phyloP scores from a whole-genome alignment of 2,888 invertebrate genomes.

The Phania funesta region DNA sequence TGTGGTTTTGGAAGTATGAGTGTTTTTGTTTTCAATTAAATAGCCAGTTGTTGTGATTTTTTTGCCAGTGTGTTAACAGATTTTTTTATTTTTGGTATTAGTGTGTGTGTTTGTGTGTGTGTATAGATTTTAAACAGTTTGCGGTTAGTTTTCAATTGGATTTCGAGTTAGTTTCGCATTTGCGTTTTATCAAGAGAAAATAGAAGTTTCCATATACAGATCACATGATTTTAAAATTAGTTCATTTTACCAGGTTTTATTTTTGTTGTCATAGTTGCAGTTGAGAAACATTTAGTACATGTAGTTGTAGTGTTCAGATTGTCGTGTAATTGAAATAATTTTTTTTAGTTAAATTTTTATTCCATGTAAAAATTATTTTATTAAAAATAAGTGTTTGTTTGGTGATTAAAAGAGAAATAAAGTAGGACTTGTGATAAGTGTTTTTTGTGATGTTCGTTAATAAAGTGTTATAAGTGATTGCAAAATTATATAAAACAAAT shows the following conservation, averaged over 20 bases:
- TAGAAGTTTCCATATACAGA: slow-evolving; percentile 22
- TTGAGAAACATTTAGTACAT: slow-evolving; percentile 61
- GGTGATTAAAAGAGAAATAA: background rate
- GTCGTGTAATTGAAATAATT: slow-evolving; percentile 4
- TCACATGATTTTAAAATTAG: slow-evolving; percentile 35
- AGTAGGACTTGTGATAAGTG: background rate
- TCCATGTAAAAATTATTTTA: slow-evolving; percentile 16
- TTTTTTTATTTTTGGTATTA: background rate
- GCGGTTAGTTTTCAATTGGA: slow-evolving; percentile 1
- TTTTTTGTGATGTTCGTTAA: background rate
- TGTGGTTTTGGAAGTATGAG: slow-evolving; percentile 2
- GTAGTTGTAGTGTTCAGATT: slow-evolving; percentile 45
- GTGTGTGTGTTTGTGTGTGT: slow-evolving; percentile 28
- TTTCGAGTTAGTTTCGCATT: slow-evolving; percentile 23
- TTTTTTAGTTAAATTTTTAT: slow-evolving; percentile 1
- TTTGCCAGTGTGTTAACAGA: slow-evolving; percentile 46
- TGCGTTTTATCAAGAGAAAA: background rate
- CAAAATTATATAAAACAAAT: background rate
- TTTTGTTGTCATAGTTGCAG: slow-evolving; percentile 61
- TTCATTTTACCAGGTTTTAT: slow-evolving; percentile 24
- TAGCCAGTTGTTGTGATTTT: slow-evolving; percentile 32
- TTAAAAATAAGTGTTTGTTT: background rate
- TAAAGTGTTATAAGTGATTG: background rate
- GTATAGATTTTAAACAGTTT: slow-evolving; percentile 14
- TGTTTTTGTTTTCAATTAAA: slow-evolving; percentile 19